phyloP scores from a whole-genome alignment of 2,888 invertebrate species.

The Theretra japonica region DNA sequence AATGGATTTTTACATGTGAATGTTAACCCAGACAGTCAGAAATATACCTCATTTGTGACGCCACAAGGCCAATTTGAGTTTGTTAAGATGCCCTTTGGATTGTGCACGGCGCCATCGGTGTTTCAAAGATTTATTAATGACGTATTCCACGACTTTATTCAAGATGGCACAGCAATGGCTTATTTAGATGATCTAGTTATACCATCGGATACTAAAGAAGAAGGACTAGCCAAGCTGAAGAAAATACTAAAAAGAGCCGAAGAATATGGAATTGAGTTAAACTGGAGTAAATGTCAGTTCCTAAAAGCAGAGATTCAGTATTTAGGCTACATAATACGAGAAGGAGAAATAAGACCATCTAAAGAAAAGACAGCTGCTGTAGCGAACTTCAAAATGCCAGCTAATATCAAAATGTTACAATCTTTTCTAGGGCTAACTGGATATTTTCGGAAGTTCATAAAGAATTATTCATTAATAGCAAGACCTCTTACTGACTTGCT shows the following conservation, averaged over 20 bases:
- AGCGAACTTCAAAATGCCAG: slow-evolving; percentile 35
- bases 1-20: too few species aligned
- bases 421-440: slow-evolving; percentile 39
- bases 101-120: too few species aligned
- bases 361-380: slow-evolving; percentile 39
- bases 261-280: slow-evolving; percentile 47
- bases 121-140: too few species aligned
- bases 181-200: slow-evolving; percentile 42
- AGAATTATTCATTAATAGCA: slow-evolving; percentile 42
- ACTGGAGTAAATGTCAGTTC: slow-evolving; percentile 59
- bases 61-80: too few species aligned
- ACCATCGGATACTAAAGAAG: slow-evolving; percentile 37
- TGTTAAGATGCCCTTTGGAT: too few species aligned
- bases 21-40: too few species aligned
- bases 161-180: slow-evolving; percentile 33
- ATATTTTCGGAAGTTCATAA: slow-evolving; percentile 34
- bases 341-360: slow-evolving; percentile 39
- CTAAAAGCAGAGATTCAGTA: slow-evolving; percentile 43
- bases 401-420: slow-evolving; percentile 34
- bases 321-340: slow-evolving; percentile 41
- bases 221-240: slow-evolving; percentile 37
- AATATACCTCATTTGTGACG: too few species aligned
- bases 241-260: slow-evolving; percentile 40
- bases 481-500: slow-evolving; percentile 43
- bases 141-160: too few species aligned